These are phyloP conservation scores for Nesometra sesokonis DNA, from an alignment of 35 echinoderm and acorn worm species.

Conservation along the genomic window DNA sequence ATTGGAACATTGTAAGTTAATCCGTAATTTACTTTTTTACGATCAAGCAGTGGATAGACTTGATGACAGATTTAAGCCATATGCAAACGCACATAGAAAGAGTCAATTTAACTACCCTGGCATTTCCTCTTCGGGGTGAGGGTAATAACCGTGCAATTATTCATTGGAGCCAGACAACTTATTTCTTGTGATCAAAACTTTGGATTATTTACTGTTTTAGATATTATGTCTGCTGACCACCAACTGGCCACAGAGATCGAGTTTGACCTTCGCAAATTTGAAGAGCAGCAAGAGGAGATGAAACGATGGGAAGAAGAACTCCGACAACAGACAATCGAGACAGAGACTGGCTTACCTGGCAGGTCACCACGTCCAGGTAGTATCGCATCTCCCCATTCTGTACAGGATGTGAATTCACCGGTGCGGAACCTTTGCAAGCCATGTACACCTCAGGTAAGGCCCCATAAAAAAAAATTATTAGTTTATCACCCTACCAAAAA, in stretches of 20 bases:
- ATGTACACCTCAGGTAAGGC: background rate
- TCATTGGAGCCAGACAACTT: too few relatives aligned
- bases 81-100: too few relatives aligned
- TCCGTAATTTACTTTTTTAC: too few relatives aligned
- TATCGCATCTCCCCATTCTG: background rate
- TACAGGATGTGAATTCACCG: background rate
- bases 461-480: slow-evolving; percentile 4
- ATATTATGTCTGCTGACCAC: slow-evolving; percentile 68
- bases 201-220: slow-evolving; percentile 6
- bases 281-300: slow-evolving; percentile 65
- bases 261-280: slow-evolving; percentile 85
- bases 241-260: slow-evolving; percentile 87
- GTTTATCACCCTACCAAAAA: background rate
- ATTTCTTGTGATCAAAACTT: background rate
- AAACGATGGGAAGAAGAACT: background rate
- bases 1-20: too few relatives aligned
- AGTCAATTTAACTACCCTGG: too few relatives aligned
- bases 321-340: background rate
- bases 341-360: background rate
- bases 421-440: background rate
- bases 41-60: too few relatives aligned
- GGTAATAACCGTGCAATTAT: too few relatives aligned
- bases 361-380: background rate
- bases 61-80: too few relatives aligned
- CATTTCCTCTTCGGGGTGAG: too few relatives aligned